Conservation (phyloP, 1,140 invertebrate species). For the Phortica variegata region DNA sequence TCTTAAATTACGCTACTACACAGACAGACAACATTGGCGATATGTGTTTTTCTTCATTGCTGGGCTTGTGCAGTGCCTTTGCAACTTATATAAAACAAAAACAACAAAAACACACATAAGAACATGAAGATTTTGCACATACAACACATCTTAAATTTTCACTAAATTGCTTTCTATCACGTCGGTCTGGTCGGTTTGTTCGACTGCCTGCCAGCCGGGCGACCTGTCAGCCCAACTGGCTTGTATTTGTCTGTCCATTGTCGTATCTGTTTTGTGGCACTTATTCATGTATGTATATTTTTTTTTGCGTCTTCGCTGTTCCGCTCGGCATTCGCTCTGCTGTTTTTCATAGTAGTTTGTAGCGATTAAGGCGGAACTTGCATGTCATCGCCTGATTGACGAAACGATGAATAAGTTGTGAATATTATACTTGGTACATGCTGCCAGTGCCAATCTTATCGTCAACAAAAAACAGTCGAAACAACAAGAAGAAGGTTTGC, state of each 20-base stretch:
- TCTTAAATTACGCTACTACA: conserved; percentile 8
- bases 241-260: conserved; percentile 10
- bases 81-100: conserved; percentile 6
- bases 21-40: not conserved
- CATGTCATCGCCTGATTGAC: conserved; percentile 50
- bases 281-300: conserved; percentile 1
- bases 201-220: conserved; percentile 1
- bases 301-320: too few relatives aligned
- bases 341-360: conserved; percentile 15
- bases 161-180: conserved; percentile 36
- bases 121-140: conserved; percentile 26
- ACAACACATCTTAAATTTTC: conserved; percentile 41
- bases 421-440: conserved; percentile 16
- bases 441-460: conserved; percentile 1
- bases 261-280: conserved; percentile 6
- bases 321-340: too few relatives aligned
- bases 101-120: conserved; percentile 7
- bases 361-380: conserved; percentile 37
- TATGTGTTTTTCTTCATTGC: conserved; percentile 1
- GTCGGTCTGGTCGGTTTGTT: not conserved
- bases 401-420: conserved; percentile 38
- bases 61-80: conserved; percentile 12
- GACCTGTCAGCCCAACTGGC: too few relatives aligned
- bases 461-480: conserved; percentile 4
- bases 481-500: not conserved